Evolutionary conservation across 2,113 vertebrate species (phyloP).

Genomic region (Notarius quadriscutis): DNA sequence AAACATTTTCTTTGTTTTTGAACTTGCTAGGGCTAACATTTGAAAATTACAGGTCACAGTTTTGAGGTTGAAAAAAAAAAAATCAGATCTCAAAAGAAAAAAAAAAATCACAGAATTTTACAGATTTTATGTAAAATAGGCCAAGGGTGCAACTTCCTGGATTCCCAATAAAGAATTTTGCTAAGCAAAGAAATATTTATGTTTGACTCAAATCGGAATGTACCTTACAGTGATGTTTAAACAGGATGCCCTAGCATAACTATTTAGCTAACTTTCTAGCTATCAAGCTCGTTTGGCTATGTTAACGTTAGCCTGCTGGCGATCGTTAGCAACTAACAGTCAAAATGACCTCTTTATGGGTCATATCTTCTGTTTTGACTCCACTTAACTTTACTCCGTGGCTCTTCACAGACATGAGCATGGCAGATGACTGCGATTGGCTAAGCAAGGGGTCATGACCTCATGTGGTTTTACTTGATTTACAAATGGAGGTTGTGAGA

Average conservation of each 20-base stretch:
- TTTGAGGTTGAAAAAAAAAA: neutral
- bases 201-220: neutral
- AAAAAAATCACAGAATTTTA: neutral
- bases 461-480: neutral
- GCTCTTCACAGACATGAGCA: neutral
- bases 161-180: neutral
- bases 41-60: neutral
- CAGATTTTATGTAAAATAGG: neutral
- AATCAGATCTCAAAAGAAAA: neutral
- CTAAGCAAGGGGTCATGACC: neutral
- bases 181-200: neutral
- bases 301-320: neutral
- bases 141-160: neutral
- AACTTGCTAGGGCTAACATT: neutral
- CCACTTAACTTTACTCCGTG: neutral
- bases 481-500: neutral
- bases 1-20: no score
- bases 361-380: neutral
- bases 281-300: neutral
- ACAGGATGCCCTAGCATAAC: neutral
- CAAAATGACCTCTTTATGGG: neutral
- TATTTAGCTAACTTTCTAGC: neutral
- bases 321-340: neutral
- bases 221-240: neutral
- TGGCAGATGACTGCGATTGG: neutral